phyloP scores from a whole-genome alignment of 1,140 invertebrate species.

The Reticulitermes speratus region DNA sequence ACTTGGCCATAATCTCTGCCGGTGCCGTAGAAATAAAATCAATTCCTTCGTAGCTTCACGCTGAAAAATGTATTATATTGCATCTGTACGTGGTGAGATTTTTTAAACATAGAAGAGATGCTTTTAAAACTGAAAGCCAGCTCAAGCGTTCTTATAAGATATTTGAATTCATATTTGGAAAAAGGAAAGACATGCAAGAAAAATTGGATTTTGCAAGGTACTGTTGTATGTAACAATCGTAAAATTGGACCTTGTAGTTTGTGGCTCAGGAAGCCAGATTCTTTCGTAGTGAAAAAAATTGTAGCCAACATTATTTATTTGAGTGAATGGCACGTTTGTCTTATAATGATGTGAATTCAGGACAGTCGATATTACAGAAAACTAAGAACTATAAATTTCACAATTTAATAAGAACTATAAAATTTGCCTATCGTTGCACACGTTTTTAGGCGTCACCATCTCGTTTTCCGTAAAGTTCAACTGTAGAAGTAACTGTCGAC shows the following conservation, averaged over 20 bases:
- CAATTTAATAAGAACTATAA: too few relatives aligned
- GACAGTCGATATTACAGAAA: too few relatives aligned
- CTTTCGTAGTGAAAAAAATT: too few relatives aligned
- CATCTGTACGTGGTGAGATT: not conserved
- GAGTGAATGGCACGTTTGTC: too few relatives aligned
- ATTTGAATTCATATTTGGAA: not conserved
- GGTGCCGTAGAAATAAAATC: not conserved
- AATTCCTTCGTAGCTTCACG: conserved; percentile 10
- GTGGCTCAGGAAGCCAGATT: too few relatives aligned
- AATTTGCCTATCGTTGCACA: too few relatives aligned
- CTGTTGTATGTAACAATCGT: not conserved
- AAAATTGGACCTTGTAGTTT: not conserved
- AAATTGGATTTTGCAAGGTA: not conserved
- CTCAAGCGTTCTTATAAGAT: not conserved
- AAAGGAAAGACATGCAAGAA: not conserved
- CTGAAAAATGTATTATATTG: conserved; percentile 5
- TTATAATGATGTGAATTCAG: too few relatives aligned
- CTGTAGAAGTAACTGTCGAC: too few relatives aligned
- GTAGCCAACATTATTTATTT: too few relatives aligned
- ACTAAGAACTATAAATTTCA: too few relatives aligned
- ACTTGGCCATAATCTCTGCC: conserved; percentile 10
- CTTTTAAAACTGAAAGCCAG: not conserved
- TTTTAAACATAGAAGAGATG: not conserved
- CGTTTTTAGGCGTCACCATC: too few relatives aligned
- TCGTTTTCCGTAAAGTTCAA: too few relatives aligned